Percentiles rank a stretch among this genome's conserved stretches.
phyloP scores from a whole-genome alignment of 2,888 invertebrate genomes.

The Cataglyphis albicans region DNA sequence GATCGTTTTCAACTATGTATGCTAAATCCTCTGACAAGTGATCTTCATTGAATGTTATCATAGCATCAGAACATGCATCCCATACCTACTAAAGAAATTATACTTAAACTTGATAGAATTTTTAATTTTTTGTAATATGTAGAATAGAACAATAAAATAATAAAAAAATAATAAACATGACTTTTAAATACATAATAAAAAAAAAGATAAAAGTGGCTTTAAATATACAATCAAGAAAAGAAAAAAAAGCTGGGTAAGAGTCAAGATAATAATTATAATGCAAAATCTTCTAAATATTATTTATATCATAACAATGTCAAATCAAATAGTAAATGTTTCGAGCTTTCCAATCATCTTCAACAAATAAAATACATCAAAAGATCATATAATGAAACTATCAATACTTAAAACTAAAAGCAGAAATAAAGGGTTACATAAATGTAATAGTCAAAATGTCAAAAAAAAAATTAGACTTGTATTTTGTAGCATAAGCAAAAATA shows the following conservation, averaged over 20 bases:
- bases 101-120: conserved; percentile 34
- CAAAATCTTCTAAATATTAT: not conserved
- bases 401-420: not conserved
- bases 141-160: not conserved
- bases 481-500: not conserved
- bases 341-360: not conserved
- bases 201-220: not conserved
- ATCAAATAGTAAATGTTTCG: not conserved
- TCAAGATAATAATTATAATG: not conserved
- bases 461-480: too few relatives aligned
- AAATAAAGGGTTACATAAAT: not conserved
- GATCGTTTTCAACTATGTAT: conserved; percentile 97
- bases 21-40: conserved; percentile 92
- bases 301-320: not conserved
- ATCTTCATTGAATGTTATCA: conserved; percentile 94
- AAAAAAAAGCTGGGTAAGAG: not conserved
- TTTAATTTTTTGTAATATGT: conserved; percentile 17
- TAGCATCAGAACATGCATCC: conserved; percentile 96
- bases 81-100: conserved; percentile 90
- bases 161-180: not conserved
- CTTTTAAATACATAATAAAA: too few relatives aligned
- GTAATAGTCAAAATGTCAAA: too few relatives aligned
- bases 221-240: not conserved
- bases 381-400: not conserved
- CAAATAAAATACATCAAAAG: not conserved